Evolutionary conservation across 2,888 invertebrate genomes (phyloP), one percentile per base, ranked within the genome.

Genomic region (Drosophila picticornis): DNA sequence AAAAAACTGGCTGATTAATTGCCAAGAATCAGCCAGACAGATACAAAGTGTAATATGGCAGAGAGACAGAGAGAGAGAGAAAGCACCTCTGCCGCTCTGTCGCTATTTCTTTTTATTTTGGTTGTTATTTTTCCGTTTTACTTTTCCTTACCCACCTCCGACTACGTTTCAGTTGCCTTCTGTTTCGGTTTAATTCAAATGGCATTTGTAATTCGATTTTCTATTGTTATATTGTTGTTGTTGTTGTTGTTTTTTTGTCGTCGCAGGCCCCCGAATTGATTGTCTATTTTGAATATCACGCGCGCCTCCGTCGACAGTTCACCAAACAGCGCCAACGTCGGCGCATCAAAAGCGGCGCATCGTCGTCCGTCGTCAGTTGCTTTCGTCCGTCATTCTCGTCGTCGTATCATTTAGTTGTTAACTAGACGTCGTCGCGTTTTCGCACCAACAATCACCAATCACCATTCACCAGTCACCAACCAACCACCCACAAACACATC

Each of bases 261-360:
- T 88, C 87, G 84, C 84, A 88, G 88, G 86, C 86, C 70, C 65
- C 65, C 81, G 69, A 89, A 84, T 85, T 83, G 85, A 86, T 86
- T 86, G 85, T 90, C 85, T 86, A 86, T 88, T 90, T 90, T 86
- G 74, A 88, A 88, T 90, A 85, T 78, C 78, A 78, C 83, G 85
- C 80, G 79, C 76, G 75, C 63, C 79, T 61, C 48, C 77, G 76
- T 50, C 65, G 68, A 73, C 78, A 79, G 78, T 79, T 79, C 74
- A 79, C 60, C 73, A 81, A 73, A 63, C 69, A 81, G 70, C 84
- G 78, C 57, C 75, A 83, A 72, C 70, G 81, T 75, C 81, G 82
- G 65, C 66, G 84, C 81, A 81, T 81, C 78, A 56, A 64, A 57
- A 57, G 31, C 73, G 56, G 53, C 63, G 46, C 46, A 46, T 53